Conservation (phyloP, 2,888 invertebrate genomes). For the Epirrita christyi region DNA sequence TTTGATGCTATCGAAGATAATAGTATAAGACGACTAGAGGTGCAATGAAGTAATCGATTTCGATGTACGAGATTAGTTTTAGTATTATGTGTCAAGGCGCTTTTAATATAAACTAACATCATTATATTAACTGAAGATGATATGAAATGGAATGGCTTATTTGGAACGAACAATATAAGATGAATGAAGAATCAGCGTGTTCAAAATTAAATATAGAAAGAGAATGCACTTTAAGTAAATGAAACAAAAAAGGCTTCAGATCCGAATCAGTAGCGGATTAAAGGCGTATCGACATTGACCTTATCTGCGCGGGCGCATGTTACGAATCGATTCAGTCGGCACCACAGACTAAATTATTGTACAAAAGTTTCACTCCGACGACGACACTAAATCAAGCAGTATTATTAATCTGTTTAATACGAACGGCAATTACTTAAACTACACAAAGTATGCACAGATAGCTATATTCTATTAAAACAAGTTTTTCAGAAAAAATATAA, state of each 20-base stretch:
- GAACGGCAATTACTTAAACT: too few species aligned
- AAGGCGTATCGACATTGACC: slow-evolving; percentile 79
- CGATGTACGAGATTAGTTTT: slow-evolving; percentile 39
- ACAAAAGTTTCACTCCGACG: slow-evolving; percentile 8
- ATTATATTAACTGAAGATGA: neutral
- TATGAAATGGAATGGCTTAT: neutral
- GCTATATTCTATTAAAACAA: too few species aligned
- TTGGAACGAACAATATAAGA: too few species aligned
- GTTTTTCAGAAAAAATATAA: too few species aligned
- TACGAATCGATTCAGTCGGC: slow-evolving; percentile 71
- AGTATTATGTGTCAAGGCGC: slow-evolving; percentile 10
- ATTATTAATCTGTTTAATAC: too few species aligned
- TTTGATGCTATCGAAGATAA: slow-evolving; percentile 62
- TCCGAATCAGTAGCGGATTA: slow-evolving; percentile 73
- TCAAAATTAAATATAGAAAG: slow-evolving; percentile 13
- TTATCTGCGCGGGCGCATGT: slow-evolving; percentile 70
- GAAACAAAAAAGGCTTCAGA: slow-evolving; percentile 35
- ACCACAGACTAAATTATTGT: slow-evolving; percentile 13
- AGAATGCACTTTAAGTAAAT: slow-evolving; percentile 28
- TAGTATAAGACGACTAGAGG: slow-evolving; percentile 56
- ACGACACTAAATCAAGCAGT: too few species aligned
- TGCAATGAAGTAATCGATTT: slow-evolving; percentile 52
- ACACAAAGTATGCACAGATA: too few species aligned
- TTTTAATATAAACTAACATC: neutral
- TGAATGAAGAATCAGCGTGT: neutral